phyloP scores from a whole-genome alignment of 2,797 vertebrate genomes.

The Sphenodon punctatus region DNA sequence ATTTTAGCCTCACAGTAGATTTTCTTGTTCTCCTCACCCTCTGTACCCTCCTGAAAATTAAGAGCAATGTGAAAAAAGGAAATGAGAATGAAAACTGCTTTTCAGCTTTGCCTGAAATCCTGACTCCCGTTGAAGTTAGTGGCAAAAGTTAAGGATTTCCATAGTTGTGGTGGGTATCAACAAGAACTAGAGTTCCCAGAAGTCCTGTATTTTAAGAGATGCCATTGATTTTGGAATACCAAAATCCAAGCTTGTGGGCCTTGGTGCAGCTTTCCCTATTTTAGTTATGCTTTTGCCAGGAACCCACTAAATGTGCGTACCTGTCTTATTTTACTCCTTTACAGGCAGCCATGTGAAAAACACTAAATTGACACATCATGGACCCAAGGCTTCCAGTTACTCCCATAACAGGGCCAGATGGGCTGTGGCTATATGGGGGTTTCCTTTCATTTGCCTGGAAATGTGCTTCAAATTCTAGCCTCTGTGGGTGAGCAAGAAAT shows the following conservation, averaged over 20 bases:
- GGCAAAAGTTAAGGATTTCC: too few relatives aligned
- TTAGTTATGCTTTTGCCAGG: too few relatives aligned
- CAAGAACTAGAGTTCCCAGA: too few relatives aligned
- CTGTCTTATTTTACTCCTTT: too few relatives aligned
- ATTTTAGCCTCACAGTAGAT: conserved; percentile 2
- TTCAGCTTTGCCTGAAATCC: conserved; percentile 19
- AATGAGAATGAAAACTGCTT: not conserved
- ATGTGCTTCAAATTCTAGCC: not conserved
- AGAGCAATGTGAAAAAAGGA: not conserved
- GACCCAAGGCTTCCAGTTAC: conserved; percentile 25
- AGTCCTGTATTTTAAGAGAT: too few relatives aligned
- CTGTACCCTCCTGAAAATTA: conserved; percentile 11
- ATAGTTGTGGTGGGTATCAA: too few relatives aligned
- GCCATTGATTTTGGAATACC: too few relatives aligned
- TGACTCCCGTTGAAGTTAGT: too few relatives aligned
- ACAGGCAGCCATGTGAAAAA: not conserved
- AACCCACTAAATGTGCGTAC: too few relatives aligned
- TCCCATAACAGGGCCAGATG: not conserved
- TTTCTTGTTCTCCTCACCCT: conserved; percentile 10
- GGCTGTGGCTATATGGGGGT: not conserved
- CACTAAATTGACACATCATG: conserved; percentile 2
- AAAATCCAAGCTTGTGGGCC: too few relatives aligned
- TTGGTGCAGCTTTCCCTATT: too few relatives aligned
- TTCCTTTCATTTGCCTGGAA: not conserved
- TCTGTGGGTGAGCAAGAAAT: not conserved